Base-by-base conservation (phyloP, 2,797 vertebrate genomes). In the Acanthurus tractus region DNA sequence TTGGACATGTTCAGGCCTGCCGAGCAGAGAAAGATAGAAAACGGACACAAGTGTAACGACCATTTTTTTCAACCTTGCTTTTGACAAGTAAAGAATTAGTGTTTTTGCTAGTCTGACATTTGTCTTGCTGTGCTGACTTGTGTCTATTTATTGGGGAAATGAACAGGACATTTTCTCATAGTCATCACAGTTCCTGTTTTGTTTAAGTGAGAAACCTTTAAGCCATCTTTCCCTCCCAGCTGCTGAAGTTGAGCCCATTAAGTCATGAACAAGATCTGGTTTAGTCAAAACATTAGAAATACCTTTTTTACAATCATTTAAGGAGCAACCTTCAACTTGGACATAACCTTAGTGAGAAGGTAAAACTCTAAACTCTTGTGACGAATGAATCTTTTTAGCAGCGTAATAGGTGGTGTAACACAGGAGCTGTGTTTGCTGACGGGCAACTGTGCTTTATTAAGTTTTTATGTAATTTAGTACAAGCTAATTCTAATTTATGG, bases 201-300 rank as follows among this genome's bases (percentile, higher is more conserved):
- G 71, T 14, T 44, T 15, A 18, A 0, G 4, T 65, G 22, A 46
- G 48, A 67, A 57, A 64, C 74, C 3, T 55, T 3, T 3, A 46
- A 46, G 57, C 68, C 64, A 55, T 69, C 29, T 70, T 56, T 49
- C 25, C 46, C 4, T 63, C 15, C 17, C 23, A 34, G 34, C 36
- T 56, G 20, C 38, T 56, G 46, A 73, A 44, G 70, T 83, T 86
- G 55, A 56, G 7, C 18, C 49, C 18, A 22, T 66, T 70, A 54
- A 54, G 52, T 79, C 62, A 70, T 54, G 40, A 56, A 45, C n/a
- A 56, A 53, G 52, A 71, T 63, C 57, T 58, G 57, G 38, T 74
- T 65, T 64, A 23, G 2, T 76, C 8, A 58, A 74, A 73, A 74
- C 66, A 81, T 6, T 11, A 44, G 7, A 63, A 46, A 25, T n/a